Percentiles rank a stretch among this genome's conserved stretches.
Evolutionary conservation across 2,113 vertebrate species (phyloP).

Genomic region (Caracal caracal): DNA sequence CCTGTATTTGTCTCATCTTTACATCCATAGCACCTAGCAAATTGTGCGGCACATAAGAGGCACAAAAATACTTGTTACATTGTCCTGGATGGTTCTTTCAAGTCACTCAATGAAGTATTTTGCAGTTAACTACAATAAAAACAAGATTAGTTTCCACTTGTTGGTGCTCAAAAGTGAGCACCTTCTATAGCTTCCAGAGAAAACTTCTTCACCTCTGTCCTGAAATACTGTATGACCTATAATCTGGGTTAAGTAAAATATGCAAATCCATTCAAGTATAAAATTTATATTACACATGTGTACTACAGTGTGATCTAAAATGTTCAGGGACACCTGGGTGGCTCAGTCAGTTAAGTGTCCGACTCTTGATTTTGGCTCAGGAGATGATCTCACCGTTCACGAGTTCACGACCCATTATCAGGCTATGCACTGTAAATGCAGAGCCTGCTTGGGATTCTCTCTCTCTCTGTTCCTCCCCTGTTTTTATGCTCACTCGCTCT

Average conservation of each 20-base stretch:
- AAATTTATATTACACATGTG: neutral
- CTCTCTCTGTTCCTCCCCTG: neutral
- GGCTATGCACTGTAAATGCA: too few species aligned
- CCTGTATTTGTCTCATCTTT: neutral
- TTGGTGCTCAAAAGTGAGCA: neutral
- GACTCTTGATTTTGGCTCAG: neutral
- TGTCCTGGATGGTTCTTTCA: neutral
- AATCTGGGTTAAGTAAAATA: neutral
- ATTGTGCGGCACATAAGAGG: neutral
- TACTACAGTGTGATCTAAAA: neutral
- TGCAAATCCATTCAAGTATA: neutral
- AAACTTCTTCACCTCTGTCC: neutral
- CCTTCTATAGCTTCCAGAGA: neutral
- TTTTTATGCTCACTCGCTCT: neutral
- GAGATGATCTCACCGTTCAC: neutral
- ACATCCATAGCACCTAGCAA: neutral
- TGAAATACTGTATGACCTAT: neutral
- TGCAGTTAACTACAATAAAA: neutral
- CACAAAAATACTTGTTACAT: neutral
- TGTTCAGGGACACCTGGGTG: neutral
- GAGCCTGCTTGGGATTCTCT: neutral
- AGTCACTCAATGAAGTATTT: neutral
- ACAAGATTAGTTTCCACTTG: neutral
- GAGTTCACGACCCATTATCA: neutral
- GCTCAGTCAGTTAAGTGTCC: neutral